Percentiles rank a stretch among this genome's conserved stretches.
Conservation (phyloP, 2,888 invertebrate species). For the Lithosia quadra region DNA sequence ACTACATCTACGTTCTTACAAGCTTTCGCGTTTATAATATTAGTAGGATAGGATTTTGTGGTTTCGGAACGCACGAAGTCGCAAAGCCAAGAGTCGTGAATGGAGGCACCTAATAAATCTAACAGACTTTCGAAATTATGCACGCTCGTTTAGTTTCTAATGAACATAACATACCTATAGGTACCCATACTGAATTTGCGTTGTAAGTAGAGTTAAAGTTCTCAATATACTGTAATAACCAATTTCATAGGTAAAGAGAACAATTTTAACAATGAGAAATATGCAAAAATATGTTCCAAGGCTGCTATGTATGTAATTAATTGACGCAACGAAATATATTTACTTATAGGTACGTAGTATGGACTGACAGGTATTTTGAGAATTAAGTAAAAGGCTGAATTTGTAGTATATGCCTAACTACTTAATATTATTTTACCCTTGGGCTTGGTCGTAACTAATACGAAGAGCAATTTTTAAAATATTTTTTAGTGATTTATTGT, state of each 20-base stretch:
- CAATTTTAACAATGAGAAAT: conserved; percentile 2
- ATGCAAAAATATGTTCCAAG: neutral
- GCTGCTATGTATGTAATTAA: conserved; percentile 7
- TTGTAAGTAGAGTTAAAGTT: neutral
- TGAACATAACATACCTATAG: neutral
- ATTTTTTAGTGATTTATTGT: too few relatives aligned
- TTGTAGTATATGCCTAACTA: neutral
- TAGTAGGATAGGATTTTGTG: too few relatives aligned
- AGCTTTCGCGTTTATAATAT: too few relatives aligned
- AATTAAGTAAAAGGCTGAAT: neutral
- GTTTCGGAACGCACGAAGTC: too few relatives aligned
- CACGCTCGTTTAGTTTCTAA: neutral
- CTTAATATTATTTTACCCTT: neutral
- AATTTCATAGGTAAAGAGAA: neutral
- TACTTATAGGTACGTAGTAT: neutral
- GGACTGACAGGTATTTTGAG: neutral
- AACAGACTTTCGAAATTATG: neutral
- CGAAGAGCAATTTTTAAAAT: neutral
- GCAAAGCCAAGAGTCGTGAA: too few relatives aligned
- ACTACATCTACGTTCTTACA: too few relatives aligned
- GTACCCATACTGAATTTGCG: neutral
- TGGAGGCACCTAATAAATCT: too few relatives aligned
- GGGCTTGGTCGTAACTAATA: neutral
- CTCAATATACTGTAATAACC: neutral
- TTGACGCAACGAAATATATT: neutral